These are phyloP conservation scores for Apostichopus californicus DNA, from an alignment of 35 echinoderm and acorn worm species.

Conservation along the genomic window DNA sequence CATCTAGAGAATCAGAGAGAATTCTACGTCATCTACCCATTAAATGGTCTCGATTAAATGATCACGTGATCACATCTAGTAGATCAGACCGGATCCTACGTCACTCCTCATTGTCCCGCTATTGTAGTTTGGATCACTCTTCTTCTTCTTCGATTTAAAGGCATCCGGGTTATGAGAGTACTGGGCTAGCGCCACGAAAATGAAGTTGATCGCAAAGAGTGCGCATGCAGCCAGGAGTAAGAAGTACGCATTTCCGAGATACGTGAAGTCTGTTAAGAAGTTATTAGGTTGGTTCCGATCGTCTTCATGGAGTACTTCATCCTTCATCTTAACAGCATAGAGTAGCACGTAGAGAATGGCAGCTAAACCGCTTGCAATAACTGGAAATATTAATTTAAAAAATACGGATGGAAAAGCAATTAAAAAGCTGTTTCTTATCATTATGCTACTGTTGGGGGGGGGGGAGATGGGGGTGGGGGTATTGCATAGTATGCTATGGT, in stretches of 20 bases:
- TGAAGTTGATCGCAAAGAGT: conserved; percentile 28
- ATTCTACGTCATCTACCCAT: too few species aligned
- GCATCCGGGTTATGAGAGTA: conserved; percentile 28
- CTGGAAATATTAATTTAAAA: background rate
- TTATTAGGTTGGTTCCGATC: conserved; percentile 24
- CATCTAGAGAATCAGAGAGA: too few species aligned
- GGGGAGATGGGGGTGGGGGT: too few species aligned
- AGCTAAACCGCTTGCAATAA: background rate
- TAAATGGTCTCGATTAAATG: too few species aligned
- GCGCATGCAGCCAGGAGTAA: background rate
- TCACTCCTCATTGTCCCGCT: background rate
- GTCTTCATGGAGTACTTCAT: background rate
- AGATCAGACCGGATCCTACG: conserved; percentile 40
- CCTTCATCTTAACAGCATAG: conserved; percentile 14
- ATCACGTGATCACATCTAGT: background rate
- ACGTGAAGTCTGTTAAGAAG: conserved; percentile 2
- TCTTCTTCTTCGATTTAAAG: conserved; percentile 31
- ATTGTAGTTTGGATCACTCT: conserved; percentile 12
- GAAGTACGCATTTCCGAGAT: background rate
- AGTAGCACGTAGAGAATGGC: conserved; percentile 8
- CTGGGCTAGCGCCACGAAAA: conserved; percentile 40
- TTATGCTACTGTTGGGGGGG: too few species aligned
- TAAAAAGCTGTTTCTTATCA: background rate
- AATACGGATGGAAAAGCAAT: background rate
- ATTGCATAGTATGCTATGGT: too few species aligned